Evolutionary conservation across 2,888 invertebrate species (phyloP), one percentile per base, ranked within the genome.

Genomic region (Rhagonycha lutea): DNA sequence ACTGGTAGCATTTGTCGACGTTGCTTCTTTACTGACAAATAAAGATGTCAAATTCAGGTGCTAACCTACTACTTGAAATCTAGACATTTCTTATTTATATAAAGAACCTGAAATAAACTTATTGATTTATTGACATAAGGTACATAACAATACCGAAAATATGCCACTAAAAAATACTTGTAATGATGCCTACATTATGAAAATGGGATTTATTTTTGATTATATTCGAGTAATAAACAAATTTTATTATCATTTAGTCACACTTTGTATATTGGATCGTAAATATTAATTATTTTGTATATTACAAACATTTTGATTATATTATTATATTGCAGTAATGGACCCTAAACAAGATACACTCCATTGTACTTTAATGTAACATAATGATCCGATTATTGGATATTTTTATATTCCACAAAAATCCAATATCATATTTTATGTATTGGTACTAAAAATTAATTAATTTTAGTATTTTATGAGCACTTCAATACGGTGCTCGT

Each of bases 31-130:
- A 73, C 78, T 79, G 79, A 61, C 76, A 71, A 73, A 79, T 79
- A 79, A 79, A 79, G 78, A 79, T 79, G 78, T 79, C 79, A 79
- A 67, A 73, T 68, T 29, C 73, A 77, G 70, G 71, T 71, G 65
- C 61, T 28, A 73, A 71, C 65, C 63, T 70, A 29, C 71, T 71
- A 65, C 71, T 71, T 71, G 71, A 71, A 71, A 71, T 71, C 28
- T 65, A 65, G 65, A 71, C 71, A 71, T 71, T 71, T 71, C 71
- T 71, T 71, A 71, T 71, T 71, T 71, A 65, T 71, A 65, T 71
- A 71, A 47, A 47, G 71, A 71, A 47, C 65, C 65, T 65, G 71
- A 71, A 65, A 63, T 14, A 62, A 47, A 65, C 62, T 65, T 71
- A 71, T 71, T 71, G 71, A 71, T 26, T 71, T 71, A 65, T 47